phyloP scores from a whole-genome alignment of 1,140 invertebrate genomes.

The Platyura marginata region DNA sequence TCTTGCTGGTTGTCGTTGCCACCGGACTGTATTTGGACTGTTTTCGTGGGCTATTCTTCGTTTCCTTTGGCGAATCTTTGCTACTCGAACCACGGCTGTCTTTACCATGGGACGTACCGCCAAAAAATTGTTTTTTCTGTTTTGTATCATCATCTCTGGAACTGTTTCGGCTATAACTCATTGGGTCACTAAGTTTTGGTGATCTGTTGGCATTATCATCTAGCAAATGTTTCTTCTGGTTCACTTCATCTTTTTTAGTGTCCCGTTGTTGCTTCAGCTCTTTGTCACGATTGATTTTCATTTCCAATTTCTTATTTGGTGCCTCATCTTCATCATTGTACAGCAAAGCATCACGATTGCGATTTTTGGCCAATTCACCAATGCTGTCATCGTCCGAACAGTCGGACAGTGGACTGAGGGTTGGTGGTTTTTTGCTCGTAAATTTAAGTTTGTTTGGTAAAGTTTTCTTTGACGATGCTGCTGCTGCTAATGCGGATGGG shows the following conservation, averaged over 20 bases:
- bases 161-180: constrained; percentile 10
- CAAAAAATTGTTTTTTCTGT: too few relatives aligned
- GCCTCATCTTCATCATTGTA: constrained; percentile 31
- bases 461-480: constrained; percentile 1
- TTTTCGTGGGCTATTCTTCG: neutral
- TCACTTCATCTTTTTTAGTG: constrained; percentile 2
- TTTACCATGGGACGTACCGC: too few relatives aligned
- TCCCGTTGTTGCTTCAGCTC: constrained; percentile 12
- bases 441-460: neutral
- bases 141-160: constrained; percentile 4
- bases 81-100: neutral
- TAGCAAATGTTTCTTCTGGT: constrained; percentile 4
- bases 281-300: constrained; percentile 28
- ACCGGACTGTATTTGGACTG: too few relatives aligned
- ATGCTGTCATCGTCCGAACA: neutral
- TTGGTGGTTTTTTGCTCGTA: too few relatives aligned
- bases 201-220: constrained; percentile 4
- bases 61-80: neutral
- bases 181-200: neutral
- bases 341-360: constrained; percentile 24
- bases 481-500: neutral
- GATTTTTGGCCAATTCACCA: constrained; percentile 10
- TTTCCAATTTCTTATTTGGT: constrained; percentile 30
- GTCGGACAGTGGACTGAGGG: too few relatives aligned
- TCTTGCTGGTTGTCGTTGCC: constrained; percentile 4